Conservation (phyloP, 64 coral and sea anemone species). For the Orbicella faveolata region DNA sequence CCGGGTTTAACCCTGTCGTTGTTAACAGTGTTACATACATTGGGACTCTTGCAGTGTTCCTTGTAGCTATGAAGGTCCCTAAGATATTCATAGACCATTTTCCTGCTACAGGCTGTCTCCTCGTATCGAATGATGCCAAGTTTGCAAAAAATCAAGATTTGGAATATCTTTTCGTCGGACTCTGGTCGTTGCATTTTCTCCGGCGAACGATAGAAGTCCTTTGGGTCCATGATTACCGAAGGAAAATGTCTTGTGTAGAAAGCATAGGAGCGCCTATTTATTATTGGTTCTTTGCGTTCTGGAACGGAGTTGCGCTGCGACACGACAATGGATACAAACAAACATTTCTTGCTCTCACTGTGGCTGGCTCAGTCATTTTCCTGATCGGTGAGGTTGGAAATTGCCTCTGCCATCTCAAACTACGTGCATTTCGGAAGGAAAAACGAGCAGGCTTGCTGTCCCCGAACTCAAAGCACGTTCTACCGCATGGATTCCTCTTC, state of each 20-base stretch:
- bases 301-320: constrained; percentile 65
- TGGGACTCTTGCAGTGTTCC: constrained; percentile 68
- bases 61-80: constrained; percentile 58
- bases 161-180: constrained; percentile 66
- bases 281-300: constrained; percentile 89
- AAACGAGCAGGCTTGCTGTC: constrained; percentile 50
- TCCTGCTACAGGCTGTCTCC: constrained; percentile 52
- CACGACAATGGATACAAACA: constrained; percentile 70
- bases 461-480: constrained; percentile 62
- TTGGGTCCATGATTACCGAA: constrained; percentile 78
- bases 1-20: constrained; percentile 65
- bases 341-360: constrained; percentile 52
- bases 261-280: constrained; percentile 78
- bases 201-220: constrained; percentile 79
- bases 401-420: constrained; percentile 59
- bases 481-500: constrained; percentile 79
- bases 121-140: constrained; percentile 38
- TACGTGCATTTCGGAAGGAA: constrained; percentile 58
- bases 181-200: constrained; percentile 80
- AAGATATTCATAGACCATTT: constrained; percentile 38
- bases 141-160: constrained; percentile 62
- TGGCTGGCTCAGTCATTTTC: constrained; percentile 60
- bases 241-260: constrained; percentile 66
- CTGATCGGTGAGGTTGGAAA: constrained; percentile 67
- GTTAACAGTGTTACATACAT: constrained; percentile 80